Evolutionary conservation across 2,888 invertebrate genomes (phyloP).

Genomic region (Atrina japonica): DNA sequence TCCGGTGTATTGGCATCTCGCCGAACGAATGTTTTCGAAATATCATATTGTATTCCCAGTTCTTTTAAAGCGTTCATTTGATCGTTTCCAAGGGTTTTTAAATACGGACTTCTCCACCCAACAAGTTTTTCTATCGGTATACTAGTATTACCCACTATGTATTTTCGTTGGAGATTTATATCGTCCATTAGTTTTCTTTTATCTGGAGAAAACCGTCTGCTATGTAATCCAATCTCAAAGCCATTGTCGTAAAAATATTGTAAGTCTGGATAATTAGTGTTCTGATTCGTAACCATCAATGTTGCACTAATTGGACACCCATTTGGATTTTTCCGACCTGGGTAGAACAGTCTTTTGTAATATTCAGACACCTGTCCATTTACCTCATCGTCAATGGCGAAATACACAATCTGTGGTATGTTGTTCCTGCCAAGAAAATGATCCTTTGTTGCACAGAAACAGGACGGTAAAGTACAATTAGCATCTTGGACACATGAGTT

Average conservation of each 20-base stretch:
- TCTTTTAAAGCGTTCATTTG: conserved; percentile 32
- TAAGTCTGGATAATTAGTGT: conserved; percentile 24
- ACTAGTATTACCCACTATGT: conserved; percentile 1
- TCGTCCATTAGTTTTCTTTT: conserved; percentile 10
- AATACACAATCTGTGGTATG: conserved; percentile 67
- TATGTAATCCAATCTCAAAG: conserved; percentile 25
- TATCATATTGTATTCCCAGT: conserved; percentile 39
- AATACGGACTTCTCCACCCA: conserved; percentile 38
- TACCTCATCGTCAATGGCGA: conserved; percentile 69
- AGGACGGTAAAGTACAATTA: conserved; percentile 26
- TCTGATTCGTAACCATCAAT: conserved; percentile 10
- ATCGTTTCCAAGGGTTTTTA: conserved; percentile 37
- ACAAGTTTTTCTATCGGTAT: conserved; percentile 13
- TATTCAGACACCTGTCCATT: conserved; percentile 49
- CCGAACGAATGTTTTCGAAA: conserved; percentile 28
- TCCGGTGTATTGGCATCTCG: background rate
- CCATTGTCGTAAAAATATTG: conserved; percentile 23
- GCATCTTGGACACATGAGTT: too few relatives aligned
- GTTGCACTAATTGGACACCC: conserved; percentile 25
- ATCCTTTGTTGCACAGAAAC: conserved; percentile 40
- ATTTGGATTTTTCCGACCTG: conserved; percentile 31
- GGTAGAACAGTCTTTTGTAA: conserved; percentile 59
- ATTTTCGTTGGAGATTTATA: conserved; percentile 7
- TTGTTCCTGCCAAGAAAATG: conserved; percentile 50
- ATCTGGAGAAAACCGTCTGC: background rate